Base-by-base conservation (phyloP, 2,797 vertebrate genomes). In the Simalia tracyae region DNA sequence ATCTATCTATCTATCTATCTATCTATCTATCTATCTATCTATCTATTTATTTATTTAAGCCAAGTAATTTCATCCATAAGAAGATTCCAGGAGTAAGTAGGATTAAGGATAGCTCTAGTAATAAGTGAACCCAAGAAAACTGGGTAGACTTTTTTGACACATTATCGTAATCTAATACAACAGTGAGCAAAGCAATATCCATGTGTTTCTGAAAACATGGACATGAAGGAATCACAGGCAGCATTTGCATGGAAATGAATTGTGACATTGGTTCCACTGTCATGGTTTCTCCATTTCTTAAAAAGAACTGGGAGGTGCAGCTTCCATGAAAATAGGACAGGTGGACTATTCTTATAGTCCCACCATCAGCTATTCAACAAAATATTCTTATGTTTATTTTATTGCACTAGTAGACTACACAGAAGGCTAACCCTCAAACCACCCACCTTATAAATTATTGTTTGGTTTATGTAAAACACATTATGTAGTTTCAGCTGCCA, bases 61-160 rank as follows among this genome's bases (percentile, higher is more conserved):
- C 50, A 54, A 54, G 50, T 54, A 9, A 93, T 93, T 50, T 72
- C 91, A 91, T 93, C 66, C 61, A 31, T 5, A 14, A 22, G 0
- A 3, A 93, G 46, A 89, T 60, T 60, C 15, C 61, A 86, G 59
- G 64, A 91, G 42, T 26, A 22, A 89, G 3, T 3, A 93, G 89
- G 64, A 86, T 88, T 59, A 1, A 11, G 81, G 2, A 54, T 63
- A 88, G 92, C 42, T 95, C 86, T 61, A 91, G 12, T 60, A 57
- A 50, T 50, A 90, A 84, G 24, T 28, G 36, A 84, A 22, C 7
- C 26, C 22, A 46, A 10, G 54, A 46, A 59, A 68, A 57, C 14
- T 60, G 31, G 61, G 22, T 68, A 61, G n/a, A 86, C 22, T 8
- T 87, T 31, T 5, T 4, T 87, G 3, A n/a, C 4, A 10, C 6